Base-by-base conservation (phyloP, 2,888 invertebrate genomes). In the Operophtera brumata region DNA sequence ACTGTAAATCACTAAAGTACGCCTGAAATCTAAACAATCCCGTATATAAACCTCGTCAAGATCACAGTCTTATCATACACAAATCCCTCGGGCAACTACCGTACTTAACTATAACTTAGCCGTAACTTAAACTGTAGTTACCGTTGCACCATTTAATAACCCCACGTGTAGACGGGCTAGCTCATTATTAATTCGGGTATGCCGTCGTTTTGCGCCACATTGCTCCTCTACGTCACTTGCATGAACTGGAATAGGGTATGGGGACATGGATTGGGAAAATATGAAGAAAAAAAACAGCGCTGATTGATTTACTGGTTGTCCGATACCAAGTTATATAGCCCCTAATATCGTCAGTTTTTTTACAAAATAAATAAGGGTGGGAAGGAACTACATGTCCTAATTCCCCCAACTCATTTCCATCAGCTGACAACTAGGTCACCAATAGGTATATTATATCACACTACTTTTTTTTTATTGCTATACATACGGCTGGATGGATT, bases 131-230 rank as follows among this genome's bases (percentile, higher is more conserved):
- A 54, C 50, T 51, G 50, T 43, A 49, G 46, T 57, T 57, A 57
- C 43, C 14, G 50, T 44, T 65, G 61, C 63, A 62, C 35, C 62
- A 55, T 66, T 63, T 65, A 68, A 65, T 67, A 64, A 46, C 45
- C 2, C 37, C 58, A 54, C 52, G 58, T 64, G 57, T 60, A 48
- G 61, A 61, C 62, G 7, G 61, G 55, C 59, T 47, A 11, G 28
- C 58, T 67, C 66, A 69, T 75, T 71, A 70, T 67, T 68, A 64
- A 69, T 75, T 69, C 66, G 62, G 51, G 47, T 56, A 51, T 63
- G 62, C 53, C 57, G 60, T 54, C 51, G 54, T 56, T 63, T 50
- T 34, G 37, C 47, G 44, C 35, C 41, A 57, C 59, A 57, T 57
- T 57, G 61, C 60, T 59, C 55, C 61, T 62, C 62, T 62, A 39